Evolutionary conservation across 2,113 vertebrate species (phyloP).

Genomic region (Archocentrus centrarchus): DNA sequence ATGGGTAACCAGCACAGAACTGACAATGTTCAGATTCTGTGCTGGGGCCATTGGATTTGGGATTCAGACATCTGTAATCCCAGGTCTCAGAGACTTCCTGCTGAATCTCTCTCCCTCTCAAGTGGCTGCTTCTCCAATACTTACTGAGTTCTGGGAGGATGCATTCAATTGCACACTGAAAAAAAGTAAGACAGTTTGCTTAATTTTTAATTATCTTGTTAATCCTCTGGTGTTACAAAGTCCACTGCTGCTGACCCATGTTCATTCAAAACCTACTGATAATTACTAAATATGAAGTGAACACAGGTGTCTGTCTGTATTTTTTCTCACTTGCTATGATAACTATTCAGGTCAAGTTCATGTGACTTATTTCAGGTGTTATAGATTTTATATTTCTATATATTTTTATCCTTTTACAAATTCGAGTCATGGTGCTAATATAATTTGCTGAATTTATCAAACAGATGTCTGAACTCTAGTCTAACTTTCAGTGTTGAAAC

Average conservation of each 20-base stretch:
- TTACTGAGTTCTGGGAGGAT: conserved; percentile 78
- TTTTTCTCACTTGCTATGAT: too few relatives aligned
- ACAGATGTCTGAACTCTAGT: too few relatives aligned
- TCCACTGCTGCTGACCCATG: neutral
- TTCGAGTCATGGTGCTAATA: too few relatives aligned
- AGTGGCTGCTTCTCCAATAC: conserved; percentile 43
- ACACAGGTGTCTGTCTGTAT: too few relatives aligned
- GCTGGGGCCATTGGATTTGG: neutral
- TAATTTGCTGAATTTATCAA: neutral
- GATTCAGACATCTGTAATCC: conserved; percentile 61
- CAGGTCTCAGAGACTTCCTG: conserved; percentile 75
- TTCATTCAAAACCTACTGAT: neutral
- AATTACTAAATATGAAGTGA: too few relatives aligned
- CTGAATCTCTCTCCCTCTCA: conserved; percentile 57
- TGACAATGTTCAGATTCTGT: neutral
- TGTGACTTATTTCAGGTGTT: too few relatives aligned
- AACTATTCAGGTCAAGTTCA: too few relatives aligned
- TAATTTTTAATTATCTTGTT: neutral
- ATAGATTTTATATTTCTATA: too few relatives aligned
- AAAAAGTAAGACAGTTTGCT: conserved; percentile 37
- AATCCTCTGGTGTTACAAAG: too few relatives aligned
- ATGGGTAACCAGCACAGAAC: neutral
- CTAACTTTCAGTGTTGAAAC: neutral
- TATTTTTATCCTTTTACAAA: too few relatives aligned
- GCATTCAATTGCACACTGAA: conserved; percentile 70